Evolutionary conservation across 2,888 invertebrate genomes (phyloP), one percentile per base, ranked within the genome.

Genomic region (Apocheima hispidaria): DNA sequence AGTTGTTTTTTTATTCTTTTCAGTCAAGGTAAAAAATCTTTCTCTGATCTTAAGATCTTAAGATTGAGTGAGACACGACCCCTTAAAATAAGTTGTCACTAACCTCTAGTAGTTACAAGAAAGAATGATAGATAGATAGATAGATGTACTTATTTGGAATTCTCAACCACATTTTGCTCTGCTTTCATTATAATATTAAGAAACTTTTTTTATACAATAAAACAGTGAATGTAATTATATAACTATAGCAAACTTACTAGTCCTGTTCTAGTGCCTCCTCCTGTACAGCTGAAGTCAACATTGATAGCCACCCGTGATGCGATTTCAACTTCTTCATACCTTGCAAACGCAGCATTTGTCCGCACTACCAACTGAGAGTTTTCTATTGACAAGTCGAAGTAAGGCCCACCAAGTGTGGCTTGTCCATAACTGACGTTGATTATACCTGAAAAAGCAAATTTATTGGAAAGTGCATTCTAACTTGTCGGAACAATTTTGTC

Each of bases 271-370:
- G 66, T 50, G 0, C 65, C 53, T 4, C 86, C 84, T 16, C 71
- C 81, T 1, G 74, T 64, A 65, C 92, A 92, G 7, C 41, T 68
- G 51, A 88, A 88, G 0, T 51, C 65, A 2, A 85, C 75, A 9
- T 82, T 81, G 2, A 86, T 60, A 20, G 72, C 71, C 51, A 89
- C 81, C 2, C 58, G 54, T 0, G 48, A 20, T 0, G 56, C 44
- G 0, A 84, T 86, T 68, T 93, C 92, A 33, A 79, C 30, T 66
- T 88, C 84, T 70, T 93, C 93, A 66, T 89, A 93, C 0, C 75
- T 46, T n/a, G 48, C 64, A 57, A 75, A 93, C 0, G 69, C 71
- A 12, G 69, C 69, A 40, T 79, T 86, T 5, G 90, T 86, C 0
- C 68, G 52, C 20, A 91, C 69, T 0, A 73, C 61, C 30, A 91